Evolutionary conservation across 1,140 invertebrate genomes (phyloP), one percentile per base, ranked within the genome.

Genomic region (Dendroctonus valens): DNA sequence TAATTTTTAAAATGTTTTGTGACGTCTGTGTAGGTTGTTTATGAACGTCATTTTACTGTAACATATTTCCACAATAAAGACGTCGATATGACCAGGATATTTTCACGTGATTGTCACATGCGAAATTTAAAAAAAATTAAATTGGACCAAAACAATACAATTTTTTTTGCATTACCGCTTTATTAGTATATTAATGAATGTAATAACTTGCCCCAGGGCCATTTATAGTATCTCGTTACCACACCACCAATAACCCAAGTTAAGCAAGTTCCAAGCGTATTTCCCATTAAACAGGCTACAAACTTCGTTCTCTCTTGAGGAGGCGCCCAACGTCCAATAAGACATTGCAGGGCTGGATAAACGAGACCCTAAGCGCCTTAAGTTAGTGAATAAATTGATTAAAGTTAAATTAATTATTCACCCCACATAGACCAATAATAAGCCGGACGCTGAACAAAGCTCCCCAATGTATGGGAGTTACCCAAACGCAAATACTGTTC

Each of bases 221-320:
- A 93, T 39, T 90, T 89, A 5, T 82, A 83, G 44, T 75, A 78
- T 62, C 83, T 83, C 42, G 86, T 88, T 6, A 89, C 78, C 1
- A 83, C 78, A 11, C 87, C 88, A 57, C 87, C 86, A 0, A 92
- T 74, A 0, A 88, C 83, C 82, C 90, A 89, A 2, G 90, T 89
- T n/a, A 91, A 82, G 0, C 91, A 86, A 0, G 89, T 91, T 26
- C 91, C 91, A 40, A 92, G 86, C 0, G 88, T 86, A 5, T 88
- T 88, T 6, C 89, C 89, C 86, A 88, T 81, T 74, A 90, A 81
- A 12, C 87, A 85, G 73, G 86, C 87, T 2, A 89, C 82, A 73
- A 91, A 91, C 77, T 89, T 89, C 55, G 88, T 89, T 76, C 89
- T 89, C 72, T 91, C 89, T 41, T 82, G 82, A 7, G 88, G 88